Percentiles rank a stretch among this genome's conserved stretches.
phyloP scores from a whole-genome alignment of 2,797 vertebrate species.

The Onychomys torridus region DNA sequence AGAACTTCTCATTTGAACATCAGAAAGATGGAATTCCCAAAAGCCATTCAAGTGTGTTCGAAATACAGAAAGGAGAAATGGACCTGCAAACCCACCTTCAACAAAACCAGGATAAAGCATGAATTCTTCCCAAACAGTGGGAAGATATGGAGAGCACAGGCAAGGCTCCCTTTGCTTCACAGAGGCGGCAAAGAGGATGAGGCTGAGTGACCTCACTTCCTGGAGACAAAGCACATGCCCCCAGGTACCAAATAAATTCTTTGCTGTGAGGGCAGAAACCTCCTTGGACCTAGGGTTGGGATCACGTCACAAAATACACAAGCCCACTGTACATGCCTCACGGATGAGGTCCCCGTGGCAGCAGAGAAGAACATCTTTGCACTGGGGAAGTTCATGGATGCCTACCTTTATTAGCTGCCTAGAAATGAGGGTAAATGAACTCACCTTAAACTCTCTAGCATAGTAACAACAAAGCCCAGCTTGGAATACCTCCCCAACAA shows the following conservation, averaged over 20 bases:
- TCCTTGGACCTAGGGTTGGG: neutral
- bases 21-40: neutral
- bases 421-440: neutral
- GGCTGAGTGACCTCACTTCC: neutral
- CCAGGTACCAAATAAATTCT: neutral
- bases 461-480: neutral
- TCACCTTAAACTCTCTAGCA: neutral
- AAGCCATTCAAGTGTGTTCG: conserved; percentile 7
- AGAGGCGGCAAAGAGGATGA: neutral
- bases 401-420: neutral
- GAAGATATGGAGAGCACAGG: conserved; percentile 6
- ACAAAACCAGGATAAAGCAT: neutral
- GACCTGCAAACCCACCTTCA: conserved; percentile 43
- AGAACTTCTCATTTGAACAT: conserved; percentile 17
- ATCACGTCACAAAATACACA: neutral
- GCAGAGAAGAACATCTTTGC: neutral
- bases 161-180: neutral
- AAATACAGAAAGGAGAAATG: conserved; percentile 30
- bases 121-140: neutral
- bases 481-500: neutral
- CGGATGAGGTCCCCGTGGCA: neutral
- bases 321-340: neutral
- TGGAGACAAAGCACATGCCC: neutral
- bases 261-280: neutral
- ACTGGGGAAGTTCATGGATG: neutral